These are phyloP conservation scores for Linurgus olivaceus DNA, from an alignment of 2,797 vertebrate species.

Conservation along the genomic window DNA sequence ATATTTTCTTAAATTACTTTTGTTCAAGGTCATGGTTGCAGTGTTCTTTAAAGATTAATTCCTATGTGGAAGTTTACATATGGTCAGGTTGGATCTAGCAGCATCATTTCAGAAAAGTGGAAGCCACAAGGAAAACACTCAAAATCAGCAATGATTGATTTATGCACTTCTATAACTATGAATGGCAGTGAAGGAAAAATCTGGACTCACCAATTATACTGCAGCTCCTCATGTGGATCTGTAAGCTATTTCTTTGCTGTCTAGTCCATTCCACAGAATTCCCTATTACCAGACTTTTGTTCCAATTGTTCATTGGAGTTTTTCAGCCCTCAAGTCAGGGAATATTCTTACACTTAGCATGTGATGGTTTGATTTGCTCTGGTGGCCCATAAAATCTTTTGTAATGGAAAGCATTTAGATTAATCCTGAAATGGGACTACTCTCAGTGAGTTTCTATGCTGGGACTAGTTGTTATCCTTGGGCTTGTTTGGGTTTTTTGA, in stretches of 20 bases:
- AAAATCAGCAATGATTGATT: neutral
- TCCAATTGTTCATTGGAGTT: neutral
- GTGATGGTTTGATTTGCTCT: rapidly evolving
- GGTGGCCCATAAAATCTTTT: neutral
- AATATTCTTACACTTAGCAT: neutral
- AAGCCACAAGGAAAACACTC: neutral
- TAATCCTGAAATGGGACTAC: neutral
- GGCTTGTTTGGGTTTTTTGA: neutral
- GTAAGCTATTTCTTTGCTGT: neutral
- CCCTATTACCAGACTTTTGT: neutral
- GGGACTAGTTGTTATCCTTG: neutral
- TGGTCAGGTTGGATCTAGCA: neutral
- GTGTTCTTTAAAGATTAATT: neutral
- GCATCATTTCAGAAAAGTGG: neutral
- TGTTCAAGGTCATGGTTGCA: neutral
- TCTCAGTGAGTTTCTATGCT: neutral
- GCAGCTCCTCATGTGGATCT: neutral
- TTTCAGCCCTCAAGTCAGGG: neutral
- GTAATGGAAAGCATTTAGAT: neutral
- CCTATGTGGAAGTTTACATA: neutral
- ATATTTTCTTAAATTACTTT: neutral
- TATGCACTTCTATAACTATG: neutral
- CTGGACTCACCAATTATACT: neutral
- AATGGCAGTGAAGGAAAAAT: neutral
- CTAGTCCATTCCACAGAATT: neutral